phyloP scores from a whole-genome alignment of 2,888 invertebrate genomes.

The Anaspis maculata region DNA sequence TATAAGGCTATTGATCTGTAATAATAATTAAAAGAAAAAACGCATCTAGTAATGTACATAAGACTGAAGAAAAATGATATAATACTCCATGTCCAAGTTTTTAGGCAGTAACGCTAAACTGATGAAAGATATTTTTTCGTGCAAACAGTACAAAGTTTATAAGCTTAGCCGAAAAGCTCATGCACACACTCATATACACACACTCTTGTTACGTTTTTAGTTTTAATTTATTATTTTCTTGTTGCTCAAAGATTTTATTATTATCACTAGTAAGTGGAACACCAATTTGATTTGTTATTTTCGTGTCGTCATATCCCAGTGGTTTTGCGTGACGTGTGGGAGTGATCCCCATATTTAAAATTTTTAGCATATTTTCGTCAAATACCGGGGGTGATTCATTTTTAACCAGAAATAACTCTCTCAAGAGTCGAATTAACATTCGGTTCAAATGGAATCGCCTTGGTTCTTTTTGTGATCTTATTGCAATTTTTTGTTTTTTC shows the following conservation, averaged over 20 bases:
- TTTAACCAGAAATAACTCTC: too few relatives aligned
- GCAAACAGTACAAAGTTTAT: conserved; percentile 23
- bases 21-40: conserved; percentile 14
- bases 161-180: conserved; percentile 10
- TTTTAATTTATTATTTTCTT: conserved; percentile 12
- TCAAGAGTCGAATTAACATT: too few relatives aligned
- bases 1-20: neutral
- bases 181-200: conserved; percentile 1
- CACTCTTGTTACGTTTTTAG: neutral
- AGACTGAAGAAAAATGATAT: conserved; percentile 30
- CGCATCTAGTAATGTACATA: conserved; percentile 34
- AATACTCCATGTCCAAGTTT: conserved; percentile 33
- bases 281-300: conserved; percentile 12
- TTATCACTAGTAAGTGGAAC: conserved; percentile 14
- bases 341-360: too few relatives aligned
- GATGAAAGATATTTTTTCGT: conserved; percentile 13
- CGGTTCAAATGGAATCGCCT: too few relatives aligned
- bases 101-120: conserved; percentile 23
- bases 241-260: conserved; percentile 25
- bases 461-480: too few relatives aligned
- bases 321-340: too few relatives aligned
- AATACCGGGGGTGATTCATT: too few relatives aligned
- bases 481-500: too few relatives aligned
- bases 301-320: too few relatives aligned
- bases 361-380: too few relatives aligned